These are phyloP conservation scores for Ceyx melanurus DNA, from an alignment of 2,113 vertebrate species.

Conservation along the genomic window DNA sequence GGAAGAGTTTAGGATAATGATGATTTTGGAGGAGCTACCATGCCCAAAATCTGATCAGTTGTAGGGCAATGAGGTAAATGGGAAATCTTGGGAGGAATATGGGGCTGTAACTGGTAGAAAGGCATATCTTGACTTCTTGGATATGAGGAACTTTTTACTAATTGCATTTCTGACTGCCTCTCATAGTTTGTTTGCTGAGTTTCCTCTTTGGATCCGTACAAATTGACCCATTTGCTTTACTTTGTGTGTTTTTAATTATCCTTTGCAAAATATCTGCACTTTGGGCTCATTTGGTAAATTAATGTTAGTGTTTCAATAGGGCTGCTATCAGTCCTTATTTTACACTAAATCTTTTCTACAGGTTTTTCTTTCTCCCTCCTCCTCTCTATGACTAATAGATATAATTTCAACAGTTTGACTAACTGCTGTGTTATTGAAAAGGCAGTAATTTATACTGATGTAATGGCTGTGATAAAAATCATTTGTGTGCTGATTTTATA, in stretches of 20 bases:
- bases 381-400: slow-evolving; percentile 77
- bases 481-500: slow-evolving; percentile 94
- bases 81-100: background rate
- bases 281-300: slow-evolving; percentile 73
- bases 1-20: background rate
- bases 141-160: slow-evolving; percentile 46
- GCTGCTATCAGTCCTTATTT: slow-evolving; percentile 68
- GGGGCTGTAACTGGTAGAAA: background rate
- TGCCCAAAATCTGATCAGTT: slow-evolving; percentile 2
- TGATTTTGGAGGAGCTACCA: background rate
- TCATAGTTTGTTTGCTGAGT: slow-evolving; percentile 63
- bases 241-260: slow-evolving; percentile 74
- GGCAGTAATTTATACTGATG: slow-evolving; percentile 93
- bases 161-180: slow-evolving; percentile 34
- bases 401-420: slow-evolving; percentile 82
- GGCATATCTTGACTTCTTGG: background rate
- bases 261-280: slow-evolving; percentile 52
- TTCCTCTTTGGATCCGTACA: slow-evolving; percentile 69
- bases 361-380: slow-evolving; percentile 41
- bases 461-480: slow-evolving; percentile 95
- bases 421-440: slow-evolving; percentile 81
- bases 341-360: slow-evolving; percentile 67
- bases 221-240: slow-evolving; percentile 79
- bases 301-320: slow-evolving; percentile 73
- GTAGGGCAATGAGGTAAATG: background rate